Evolutionary conservation across 2,797 vertebrate species (phyloP), one percentile per base, ranked within the genome.

Genomic region (Cheirogaleus major): DNA sequence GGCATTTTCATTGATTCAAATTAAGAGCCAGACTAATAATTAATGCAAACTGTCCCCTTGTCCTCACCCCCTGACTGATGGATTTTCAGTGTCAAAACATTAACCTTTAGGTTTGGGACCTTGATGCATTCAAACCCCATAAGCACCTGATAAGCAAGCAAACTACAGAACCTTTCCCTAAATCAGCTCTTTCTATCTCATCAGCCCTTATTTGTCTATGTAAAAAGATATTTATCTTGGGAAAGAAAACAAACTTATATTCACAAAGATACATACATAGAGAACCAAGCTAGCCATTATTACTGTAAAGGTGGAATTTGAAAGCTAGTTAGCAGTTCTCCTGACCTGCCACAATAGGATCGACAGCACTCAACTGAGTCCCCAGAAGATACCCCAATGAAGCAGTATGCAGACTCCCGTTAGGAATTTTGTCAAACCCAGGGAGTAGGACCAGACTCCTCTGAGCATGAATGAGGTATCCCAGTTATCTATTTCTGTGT

Each of bases 1-100:
- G 98, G 98, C 98, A 98, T 98, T 98, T 98, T 98, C 98, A 99
- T 97, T 97, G 98, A 98, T 98, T 99, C 96, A 98, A 98, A 98
- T 98, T 98, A 98, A 98, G 98, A 96, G 97, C 97, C 98, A 98
- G 97, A 97, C 84, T 95, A 97, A 98, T 98, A 98, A 98, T 98
- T 98, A 98, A 98, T 98, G 98, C 96, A 95, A 97, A 98, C 95
- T 97, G 97, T 97, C 95, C 95, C 93, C 96, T 97, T 78, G 91
- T 97, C 97, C 95, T 92, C 84, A 95, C 97, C 35, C 82, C 88
- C 83, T 95, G 97, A 97, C 98, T 98, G 98, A 97, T 97, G 92
- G 97, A 97, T 98, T 94, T 89, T 97, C 95, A 93, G 87, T 97
- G 98, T 98, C 97, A 97, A 98, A 98, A 95, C 96, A 98, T 97